Base-by-base conservation (phyloP, 2,113 vertebrate species). In the Ursus arctos region DNA sequence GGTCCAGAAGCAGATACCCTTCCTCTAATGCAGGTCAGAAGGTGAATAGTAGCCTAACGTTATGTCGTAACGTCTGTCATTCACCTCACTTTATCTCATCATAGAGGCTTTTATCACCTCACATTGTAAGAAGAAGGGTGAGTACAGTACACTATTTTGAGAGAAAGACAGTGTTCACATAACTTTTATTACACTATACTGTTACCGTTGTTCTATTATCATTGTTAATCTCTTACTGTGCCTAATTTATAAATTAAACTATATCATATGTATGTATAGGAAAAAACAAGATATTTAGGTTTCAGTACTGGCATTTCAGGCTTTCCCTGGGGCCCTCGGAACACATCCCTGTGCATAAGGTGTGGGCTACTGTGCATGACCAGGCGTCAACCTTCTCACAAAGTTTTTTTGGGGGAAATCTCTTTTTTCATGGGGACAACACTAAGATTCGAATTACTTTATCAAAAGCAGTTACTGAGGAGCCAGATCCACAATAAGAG, bases 391-490 rank as follows among this genome's bases (percentile, higher is more conserved):
- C 55, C n/a, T 95, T 53, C 69, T 80, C 69, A 24, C 18, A 10
- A 19, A 40, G 33, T 40, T 72, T 59, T 77, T 94, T 61, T 11
- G 3, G 33, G 49, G 72, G 79, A n/a, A 91, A 61, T 6, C 2
- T 76, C 16, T 9, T 92, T 93, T 88, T 72, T 57, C 74, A 67
- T n/a, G 24, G 63, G 51, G 47, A 81, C 49, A 91, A 93, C 33
- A 40, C 76, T 63, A 15, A 86, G n/a, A 13, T 79, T 85, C 88
- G 82, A 88, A 83, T 95, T 55, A 69, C 86, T 67, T 91, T 90
- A 83, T 91, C 74, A 43, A 82, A 96, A 93, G 33, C 49, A 74
- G 82, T 82, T 95, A 82, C 55, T 55, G 43, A 93, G 53, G 18
- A 79, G 55, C 81, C 55, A 97, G 82, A 74, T 55, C 26, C 55